Evolutionary conservation across 2,888 invertebrate genomes (phyloP), one percentile per base, ranked within the genome.

Genomic region (Oscheius sp.): DNA sequence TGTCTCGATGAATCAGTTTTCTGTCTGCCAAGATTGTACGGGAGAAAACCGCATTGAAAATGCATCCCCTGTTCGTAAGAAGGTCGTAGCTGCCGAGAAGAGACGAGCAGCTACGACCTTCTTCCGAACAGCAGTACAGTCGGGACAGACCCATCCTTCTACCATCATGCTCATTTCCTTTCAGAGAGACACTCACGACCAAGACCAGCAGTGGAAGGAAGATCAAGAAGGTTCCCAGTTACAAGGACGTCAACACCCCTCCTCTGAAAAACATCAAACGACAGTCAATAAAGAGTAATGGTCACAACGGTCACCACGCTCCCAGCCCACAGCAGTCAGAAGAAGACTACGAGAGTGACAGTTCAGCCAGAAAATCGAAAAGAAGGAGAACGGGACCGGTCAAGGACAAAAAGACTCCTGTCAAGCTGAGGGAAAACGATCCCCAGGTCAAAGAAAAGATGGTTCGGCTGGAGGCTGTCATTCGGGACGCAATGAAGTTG

Each of bases 401-500:
- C 9, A 58, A 58, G 13, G 70, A 70, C 35, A 58, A 35, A 70
- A 21, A 13, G 35, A 11, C 35, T 53, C 53, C 51, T 13, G 33
- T 48, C 35, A 13, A 11, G 21, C 29, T 57, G 59, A 32, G 68
- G 37, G 70, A 70, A 13, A 71, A 35, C 21, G 66, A 72, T 21
- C 21, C 60, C 21, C 58, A 55, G 13, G 47, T 37, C 2, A 78
- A 79, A 33, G 80, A 80, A 60, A 80, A 79, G 57, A 80, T 82
- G 78, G 2, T 65, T 51, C 51, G 70, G 13, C 70, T 82, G 33
- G 84, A 84, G 42, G 13, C 68, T n/a, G 70, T 80, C 2, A 53
- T 85, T 53, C 78, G 79, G 60, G 81, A 81, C 32, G 70, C 81
- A n/a, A 82, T 83, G 84, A 75, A 79, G 10, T 63, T 79, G 58